Base-by-base conservation (phyloP, 64 coral and sea anemone species). In the Stylophora pistillata region DNA sequence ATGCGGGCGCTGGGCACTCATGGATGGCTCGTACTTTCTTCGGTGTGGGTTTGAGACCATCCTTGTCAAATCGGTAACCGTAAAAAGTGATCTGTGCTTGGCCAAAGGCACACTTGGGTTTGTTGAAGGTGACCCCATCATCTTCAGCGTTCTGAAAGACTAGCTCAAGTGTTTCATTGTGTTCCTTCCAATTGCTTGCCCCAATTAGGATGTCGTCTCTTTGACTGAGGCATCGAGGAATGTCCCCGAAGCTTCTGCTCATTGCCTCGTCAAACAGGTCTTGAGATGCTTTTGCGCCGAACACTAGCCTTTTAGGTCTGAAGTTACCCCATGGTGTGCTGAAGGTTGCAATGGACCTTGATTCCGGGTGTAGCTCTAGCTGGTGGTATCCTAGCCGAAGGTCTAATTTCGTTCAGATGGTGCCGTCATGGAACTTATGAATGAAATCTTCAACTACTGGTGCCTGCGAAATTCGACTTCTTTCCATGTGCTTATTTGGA, bases 61-160 rank as follows among this genome's bases (percentile, higher is more conserved):
- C 74, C 65, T 57, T 15, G 6, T 57, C 85, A 58, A 86, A 86
- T 77, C 18, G 33, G 56, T 85, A 74, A 18, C 82, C 82, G 41
- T 78, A 92, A 53, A 92, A 93, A 9, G 86, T 77, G 62, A 82
- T 73, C 11, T 93, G 74, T n/a, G 32, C 10, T 3, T 88, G 69
- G 15, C 77, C 91, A 76, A 93, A 93, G 47, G 81, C 62, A 71
- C 91, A 93, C 64, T 93, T 93, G 15, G 86, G 52, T 12, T 59
- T n/a, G 31, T 91, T 91, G 54, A 91, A 91, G 23, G 89, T 85
- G n/a, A 85, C 68, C 11, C 89, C 89, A 27, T 74, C 85, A 28
- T 85, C 80, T 62, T 71, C 59, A 20, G 78, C 89, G 32, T 60
- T 74, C 59, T 91, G 55, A 20, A 91, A 72, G 11, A 91, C 79